Conservation (phyloP, 2,113 vertebrate genomes). For the Chaetorhynchus papuensis region DNA sequence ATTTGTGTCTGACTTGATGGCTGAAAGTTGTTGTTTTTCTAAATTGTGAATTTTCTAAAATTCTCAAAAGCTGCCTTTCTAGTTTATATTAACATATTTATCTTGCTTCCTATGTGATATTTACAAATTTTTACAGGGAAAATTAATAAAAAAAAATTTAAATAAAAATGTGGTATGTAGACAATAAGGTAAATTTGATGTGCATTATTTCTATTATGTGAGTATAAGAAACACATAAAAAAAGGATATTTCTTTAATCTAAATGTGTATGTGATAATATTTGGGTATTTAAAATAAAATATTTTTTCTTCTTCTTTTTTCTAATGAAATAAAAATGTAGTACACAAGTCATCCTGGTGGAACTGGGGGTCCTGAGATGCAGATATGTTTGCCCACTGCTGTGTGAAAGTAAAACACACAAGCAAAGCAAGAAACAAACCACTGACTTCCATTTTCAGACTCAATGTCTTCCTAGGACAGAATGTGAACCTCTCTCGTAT, state of each 20-base stretch:
- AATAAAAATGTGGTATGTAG: not conserved
- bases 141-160: not conserved
- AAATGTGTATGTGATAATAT: not conserved
- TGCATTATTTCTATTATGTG: not conserved
- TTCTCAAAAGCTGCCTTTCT: not conserved
- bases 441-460: not conserved
- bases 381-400: not conserved
- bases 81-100: not conserved
- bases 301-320: not conserved
- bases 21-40: not conserved
- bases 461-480: not conserved
- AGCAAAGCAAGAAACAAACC: not conserved
- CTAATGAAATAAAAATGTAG: not conserved
- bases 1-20: not conserved
- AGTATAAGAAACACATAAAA: not conserved
- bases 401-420: not conserved
- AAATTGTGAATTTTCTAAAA: not conserved
- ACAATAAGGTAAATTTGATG: not conserved
- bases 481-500: not conserved
- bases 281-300: not conserved
- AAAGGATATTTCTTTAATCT: not conserved
- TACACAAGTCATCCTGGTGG: accelerated
- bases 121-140: not conserved
- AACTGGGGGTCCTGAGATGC: not conserved
- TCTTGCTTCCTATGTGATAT: not conserved